Percentiles rank a stretch among this genome's conserved stretches.
These are phyloP conservation scores for Bombus breviceps DNA, from an alignment of 1,140 invertebrate species.

Conservation along the genomic window DNA sequence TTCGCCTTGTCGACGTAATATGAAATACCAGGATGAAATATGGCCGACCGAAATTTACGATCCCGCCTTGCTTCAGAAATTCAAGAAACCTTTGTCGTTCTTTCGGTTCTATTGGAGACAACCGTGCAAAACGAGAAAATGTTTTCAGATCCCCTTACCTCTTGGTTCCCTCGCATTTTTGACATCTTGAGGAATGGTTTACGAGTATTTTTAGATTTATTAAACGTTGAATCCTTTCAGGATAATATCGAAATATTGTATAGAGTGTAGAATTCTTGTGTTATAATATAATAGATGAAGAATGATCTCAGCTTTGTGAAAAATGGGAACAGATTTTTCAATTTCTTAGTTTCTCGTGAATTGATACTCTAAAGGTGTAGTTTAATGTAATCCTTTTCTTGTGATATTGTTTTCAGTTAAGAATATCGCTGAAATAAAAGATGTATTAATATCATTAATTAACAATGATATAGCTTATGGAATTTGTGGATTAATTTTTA, in stretches of 20 bases:
- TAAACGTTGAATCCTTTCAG: background rate
- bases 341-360: too few species aligned
- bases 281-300: background rate
- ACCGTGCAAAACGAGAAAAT: background rate
- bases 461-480: too few species aligned
- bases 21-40: conserved; percentile 18
- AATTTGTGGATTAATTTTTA: too few species aligned
- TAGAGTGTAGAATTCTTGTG: background rate
- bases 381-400: too few species aligned
- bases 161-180: background rate
- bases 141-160: background rate
- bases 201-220: background rate
- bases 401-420: too few species aligned
- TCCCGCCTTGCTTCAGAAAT: background rate
- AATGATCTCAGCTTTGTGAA: background rate
- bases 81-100: conserved; percentile 12
- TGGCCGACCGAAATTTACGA: conserved; percentile 5
- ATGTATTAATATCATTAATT: too few species aligned
- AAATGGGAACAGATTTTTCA: too few species aligned
- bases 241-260: background rate
- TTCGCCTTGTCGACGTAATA: conserved; percentile 12
- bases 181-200: background rate
- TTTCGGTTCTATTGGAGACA: background rate
- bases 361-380: too few species aligned
- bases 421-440: too few species aligned